Base-by-base conservation (phyloP, 2,113 vertebrate species). In the Pseudopipra pipra region DNA sequence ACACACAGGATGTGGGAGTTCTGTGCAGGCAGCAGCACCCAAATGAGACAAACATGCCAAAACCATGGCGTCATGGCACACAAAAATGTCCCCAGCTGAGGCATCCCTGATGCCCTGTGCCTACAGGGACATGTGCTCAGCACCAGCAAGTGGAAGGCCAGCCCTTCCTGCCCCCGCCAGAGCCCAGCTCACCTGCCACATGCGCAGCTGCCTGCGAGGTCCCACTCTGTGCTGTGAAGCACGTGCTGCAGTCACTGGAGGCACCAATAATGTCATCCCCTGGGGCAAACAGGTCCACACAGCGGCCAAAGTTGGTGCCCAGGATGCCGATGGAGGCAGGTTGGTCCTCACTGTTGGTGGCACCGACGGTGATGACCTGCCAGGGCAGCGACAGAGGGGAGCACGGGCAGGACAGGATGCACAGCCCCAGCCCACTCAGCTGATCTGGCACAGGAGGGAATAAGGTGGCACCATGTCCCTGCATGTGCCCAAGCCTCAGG, bases 351-450 rank as follows among this genome's bases (percentile, higher is more conserved):
- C 96, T 97, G 95, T 99, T 98, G 5, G 98, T 98, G 23, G 99
- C 99, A 4, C 99, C 99, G 1, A 99, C 98, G 1, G 99, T 98
- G 93, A 99, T 99, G 79, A 99, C 98, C 99, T 99, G 79, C 22
- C 52, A 5, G 46, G 46, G 51, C 15, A 5, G 62, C 2, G 52
- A 73, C 8, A 2, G 33, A 16, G 30, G 7, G 37, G 9, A 14
- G 61, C 1, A 0, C 2, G 3, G 55, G 4, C 0, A 2, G 18
- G 14, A 16, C 2, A 33, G 24, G 59, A 4, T 8, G 7, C 0
- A 1, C 63, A 13, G 47, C 67, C 54, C 54, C 63, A 9, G 35
- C 59, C 23, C 18, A 0, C 24, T 27, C n/a, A 5, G 54, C 66
- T 13, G 7, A 12, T 17, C 9, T 17, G 11, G 14, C 1, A 4